A percentile compares a stretch with the other conserved stretches of the same genome.
Evolutionary conservation across 2,113 vertebrate genomes (phyloP).

Genomic region (Isichthys henryi): DNA sequence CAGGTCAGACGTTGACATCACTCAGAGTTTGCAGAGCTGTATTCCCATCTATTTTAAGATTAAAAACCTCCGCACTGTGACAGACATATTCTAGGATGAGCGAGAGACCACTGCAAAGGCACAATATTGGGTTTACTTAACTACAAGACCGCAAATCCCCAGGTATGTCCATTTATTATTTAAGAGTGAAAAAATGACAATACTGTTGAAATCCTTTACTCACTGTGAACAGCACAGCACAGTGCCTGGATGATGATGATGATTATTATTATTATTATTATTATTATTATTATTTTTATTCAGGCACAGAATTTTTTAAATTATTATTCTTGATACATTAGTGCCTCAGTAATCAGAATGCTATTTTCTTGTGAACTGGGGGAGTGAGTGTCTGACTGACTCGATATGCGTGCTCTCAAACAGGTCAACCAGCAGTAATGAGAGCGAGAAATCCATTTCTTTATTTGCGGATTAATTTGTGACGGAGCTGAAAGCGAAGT

Average conservation of each 20-base stretch:
- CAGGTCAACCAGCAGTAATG: background rate
- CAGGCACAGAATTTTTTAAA: background rate
- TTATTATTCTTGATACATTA: background rate
- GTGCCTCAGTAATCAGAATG: background rate
- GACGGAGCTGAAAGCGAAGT: conserved; percentile 51
- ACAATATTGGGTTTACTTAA: conserved; percentile 5
- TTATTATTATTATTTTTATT: background rate
- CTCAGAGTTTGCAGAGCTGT: background rate
- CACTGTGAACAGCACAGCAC: background rate
- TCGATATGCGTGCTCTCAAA: background rate
- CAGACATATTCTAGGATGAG: background rate
- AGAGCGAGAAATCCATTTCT: background rate
- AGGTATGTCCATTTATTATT: conserved; percentile 22
- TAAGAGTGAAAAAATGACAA: background rate
- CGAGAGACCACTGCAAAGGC: background rate
- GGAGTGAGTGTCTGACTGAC: background rate
- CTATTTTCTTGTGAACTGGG: background rate
- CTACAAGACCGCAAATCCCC: background rate
- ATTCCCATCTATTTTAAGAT: conserved; percentile 16
- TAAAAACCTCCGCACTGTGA: background rate
- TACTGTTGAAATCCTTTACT: background rate
- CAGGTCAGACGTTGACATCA: conserved; percentile 7
- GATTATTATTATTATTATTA: background rate
- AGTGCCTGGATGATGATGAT: background rate
- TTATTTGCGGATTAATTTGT: conserved; percentile 33